Base-by-base conservation (phyloP, 1,140 invertebrate genomes). In the Zaprionus kolodkinae region DNA sequence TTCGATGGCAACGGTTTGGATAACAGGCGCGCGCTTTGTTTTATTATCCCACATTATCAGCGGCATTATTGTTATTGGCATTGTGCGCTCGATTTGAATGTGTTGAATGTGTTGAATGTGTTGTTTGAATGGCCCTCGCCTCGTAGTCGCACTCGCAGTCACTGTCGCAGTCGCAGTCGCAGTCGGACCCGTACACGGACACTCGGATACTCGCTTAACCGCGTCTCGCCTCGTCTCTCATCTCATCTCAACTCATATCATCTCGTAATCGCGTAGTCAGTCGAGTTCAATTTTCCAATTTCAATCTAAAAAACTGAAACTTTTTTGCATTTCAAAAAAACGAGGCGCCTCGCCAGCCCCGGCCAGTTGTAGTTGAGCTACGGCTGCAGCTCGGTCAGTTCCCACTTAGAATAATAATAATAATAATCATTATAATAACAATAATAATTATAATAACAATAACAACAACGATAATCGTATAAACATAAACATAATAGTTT, bases 21-120 rank as follows among this genome's bases (percentile, higher is more conserved):
- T 92, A 91, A 88, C 85, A 92, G 91, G 91, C 91, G 91, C 91
- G 91, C 90, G 91, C 86, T 87, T 87, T 90, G 79, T 91, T 91
- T 92, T 92, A 92, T 92, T 92, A 89, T 92, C 81, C 78, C 87
- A 92, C 82, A 91, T 92, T 92, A 66, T 66, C 54, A 66, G 87
- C 91, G 83, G 81, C 87, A 91, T 92, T 92, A 92, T 92, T 88
- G 85, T 92, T 91, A 91, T 86, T 91, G 79, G 84, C 85, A 86
- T 76, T 76, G 78, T 84, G 70, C 78, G 71, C 74, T 78, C 67
- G 69, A 76, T 76, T 76, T 78, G 52, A 66, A 78, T 78, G 21
- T 50, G 45, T 50, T 50, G 75, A 66, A 78, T 78, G 21, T 50
- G 45, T 50, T 50, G 75, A 21, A 21, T 21, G 21, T 21, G 21